Conservation (phyloP, 2,888 invertebrate genomes). For the Sphecodes monilicornis region DNA sequence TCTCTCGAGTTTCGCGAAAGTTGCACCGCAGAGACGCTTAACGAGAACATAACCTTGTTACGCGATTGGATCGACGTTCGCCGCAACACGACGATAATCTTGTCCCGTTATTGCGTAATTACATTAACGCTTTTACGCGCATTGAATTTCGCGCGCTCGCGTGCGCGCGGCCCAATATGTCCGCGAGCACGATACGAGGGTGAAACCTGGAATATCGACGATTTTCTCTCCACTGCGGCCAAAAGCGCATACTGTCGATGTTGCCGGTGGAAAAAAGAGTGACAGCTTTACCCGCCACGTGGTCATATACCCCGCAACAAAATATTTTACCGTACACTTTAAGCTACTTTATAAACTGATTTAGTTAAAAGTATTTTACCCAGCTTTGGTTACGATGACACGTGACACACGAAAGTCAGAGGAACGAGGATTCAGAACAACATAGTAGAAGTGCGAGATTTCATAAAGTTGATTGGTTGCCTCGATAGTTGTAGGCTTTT, state of each 20-base stretch:
- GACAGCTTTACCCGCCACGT: neutral
- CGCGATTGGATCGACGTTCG: conserved; percentile 58
- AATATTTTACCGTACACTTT: too few species aligned
- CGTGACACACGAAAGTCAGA: too few species aligned
- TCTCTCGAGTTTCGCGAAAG: conserved; percentile 55
- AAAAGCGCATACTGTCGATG: neutral
- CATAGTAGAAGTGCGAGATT: too few species aligned
- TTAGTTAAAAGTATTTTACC: too few species aligned
- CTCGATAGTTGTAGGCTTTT: too few species aligned
- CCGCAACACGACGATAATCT: conserved; percentile 55
- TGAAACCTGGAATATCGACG: conserved; percentile 1
- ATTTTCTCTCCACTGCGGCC: neutral
- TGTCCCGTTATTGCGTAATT: conserved; percentile 59
- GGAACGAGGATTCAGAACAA: too few species aligned
- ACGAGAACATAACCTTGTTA: conserved; percentile 58
- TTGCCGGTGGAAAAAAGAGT: neutral
- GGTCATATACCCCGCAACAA: too few species aligned
- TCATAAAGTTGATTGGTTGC: too few species aligned
- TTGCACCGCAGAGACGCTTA: conserved; percentile 49
- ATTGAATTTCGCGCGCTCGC: conserved; percentile 37
- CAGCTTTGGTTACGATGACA: too few species aligned
- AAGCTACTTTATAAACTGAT: too few species aligned
- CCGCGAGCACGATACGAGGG: neutral
- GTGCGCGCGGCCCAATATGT: neutral
- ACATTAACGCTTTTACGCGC: conserved; percentile 52